Evolutionary conservation across 2,797 vertebrate species (phyloP).

Genomic region (Hephaestus fuliginosus): DNA sequence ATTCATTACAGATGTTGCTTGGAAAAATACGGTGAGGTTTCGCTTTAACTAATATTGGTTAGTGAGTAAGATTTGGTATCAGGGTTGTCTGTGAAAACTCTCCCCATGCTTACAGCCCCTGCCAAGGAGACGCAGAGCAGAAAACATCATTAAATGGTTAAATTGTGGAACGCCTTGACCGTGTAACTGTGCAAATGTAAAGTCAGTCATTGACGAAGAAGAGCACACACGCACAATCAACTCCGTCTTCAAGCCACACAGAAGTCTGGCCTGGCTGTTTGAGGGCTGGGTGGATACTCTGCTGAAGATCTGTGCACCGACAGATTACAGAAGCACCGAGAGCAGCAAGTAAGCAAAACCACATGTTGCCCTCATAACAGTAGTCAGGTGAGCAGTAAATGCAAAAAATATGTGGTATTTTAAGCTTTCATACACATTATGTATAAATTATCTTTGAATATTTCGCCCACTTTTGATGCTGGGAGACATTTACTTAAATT

Average conservation of each 20-base stretch:
- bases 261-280: slow-evolving; percentile 29
- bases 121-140: background rate
- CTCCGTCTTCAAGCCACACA: slow-evolving; percentile 5
- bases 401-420: background rate
- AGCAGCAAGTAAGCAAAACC: slow-evolving; percentile 51
- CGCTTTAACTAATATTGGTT: background rate
- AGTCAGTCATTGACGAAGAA: slow-evolving; percentile 10
- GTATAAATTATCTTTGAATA: slow-evolving; percentile 16
- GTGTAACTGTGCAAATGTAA: background rate
- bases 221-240: background rate
- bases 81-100: background rate
- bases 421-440: slow-evolving; percentile 16
- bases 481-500: slow-evolving; percentile 34
- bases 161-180: background rate
- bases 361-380: slow-evolving; percentile 40
- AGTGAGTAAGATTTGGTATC: background rate
- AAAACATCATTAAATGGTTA: slow-evolving; percentile 9
- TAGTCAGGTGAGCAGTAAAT: slow-evolving; percentile 20
- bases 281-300: slow-evolving; percentile 21
- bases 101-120: background rate
- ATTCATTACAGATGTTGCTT: no score
- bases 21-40: no score
- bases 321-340: slow-evolving; percentile 20
- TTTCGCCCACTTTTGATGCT: slow-evolving; percentile 31
- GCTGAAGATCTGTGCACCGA: slow-evolving; percentile 15